Evolutionary conservation across 2,113 vertebrate genomes (phyloP), one percentile per base, ranked within the genome.

Genomic region (Peromyscus californicus): DNA sequence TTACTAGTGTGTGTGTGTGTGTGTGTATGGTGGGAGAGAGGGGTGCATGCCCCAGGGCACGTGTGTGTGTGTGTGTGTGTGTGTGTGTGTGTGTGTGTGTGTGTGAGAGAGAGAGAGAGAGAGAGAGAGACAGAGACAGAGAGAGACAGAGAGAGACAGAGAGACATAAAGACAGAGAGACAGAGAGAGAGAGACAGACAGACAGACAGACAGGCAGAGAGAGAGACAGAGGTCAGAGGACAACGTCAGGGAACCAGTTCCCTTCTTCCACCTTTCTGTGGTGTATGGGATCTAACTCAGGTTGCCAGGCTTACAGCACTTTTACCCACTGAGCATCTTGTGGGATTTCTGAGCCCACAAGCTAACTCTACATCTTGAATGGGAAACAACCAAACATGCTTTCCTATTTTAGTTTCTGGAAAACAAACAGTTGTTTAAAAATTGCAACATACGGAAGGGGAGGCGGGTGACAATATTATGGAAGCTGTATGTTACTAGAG

Each of bases 371-470:
- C n/a, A 7, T 69, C 24, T 87, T 90, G 45, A 48, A 63, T 65
- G 82, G 80, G 54, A 95, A 63, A 80, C 67, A 89, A 75, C 19
- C 57, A 70, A 76, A 91, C 6, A 39, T 72, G 13, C 59, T 84
- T 91, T 39, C 51, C 70, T 39, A 5, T 63, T 91, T 94, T 22
- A 75, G 76, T 54, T 86, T 78, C 45, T 85, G 80, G 48, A 42
- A 88, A 51, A 39, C 89, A 70, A 93, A 80, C 51, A 91, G 67
- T 59, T 93, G 39, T 61, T 91, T 31, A 63, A 42, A 93, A 93
- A 72, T 33, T 63, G 31, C 75, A 70, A 7, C 59, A 31, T 31
- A 59, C 42, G 17, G 70, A 26, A 26, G 69, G 51, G 22, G 51
- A 54, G 26, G 39, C 15, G 4, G 75, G 24, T 15, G 16, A 15